Percentiles rank a stretch among this genome's conserved stretches.
Conservation (phyloP, 2,888 invertebrate genomes). For the Philhelius pedissequus region DNA sequence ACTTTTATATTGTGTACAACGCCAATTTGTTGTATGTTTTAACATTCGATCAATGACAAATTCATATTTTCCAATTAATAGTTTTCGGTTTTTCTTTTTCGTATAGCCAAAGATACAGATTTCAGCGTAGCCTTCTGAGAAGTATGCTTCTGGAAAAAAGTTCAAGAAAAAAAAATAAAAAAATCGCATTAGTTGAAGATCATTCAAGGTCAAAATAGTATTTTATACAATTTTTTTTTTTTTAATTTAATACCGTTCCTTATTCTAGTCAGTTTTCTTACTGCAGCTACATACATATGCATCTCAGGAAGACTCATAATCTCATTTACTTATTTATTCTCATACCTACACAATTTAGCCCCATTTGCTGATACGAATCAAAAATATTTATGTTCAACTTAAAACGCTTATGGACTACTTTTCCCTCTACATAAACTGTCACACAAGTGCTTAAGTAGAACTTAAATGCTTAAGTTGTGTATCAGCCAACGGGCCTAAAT, state of each 20-base stretch:
- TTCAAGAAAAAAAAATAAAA: background rate
- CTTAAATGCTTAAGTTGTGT: too few relatives aligned
- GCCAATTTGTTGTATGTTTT: constrained; percentile 77
- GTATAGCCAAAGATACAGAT: constrained; percentile 72
- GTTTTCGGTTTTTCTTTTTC: constrained; percentile 76
- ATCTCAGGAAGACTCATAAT: background rate
- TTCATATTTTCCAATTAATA: constrained; percentile 74
- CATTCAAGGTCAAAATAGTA: background rate
- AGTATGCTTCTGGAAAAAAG: constrained; percentile 29
- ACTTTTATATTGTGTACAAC: constrained; percentile 76
- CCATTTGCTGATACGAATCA: too few relatives aligned
- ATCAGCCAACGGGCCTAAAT: too few relatives aligned
- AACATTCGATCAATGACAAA: constrained; percentile 77
- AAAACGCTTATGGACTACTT: too few relatives aligned
- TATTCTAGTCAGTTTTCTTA: background rate
- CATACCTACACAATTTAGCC: background rate
- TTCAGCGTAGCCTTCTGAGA: constrained; percentile 60
- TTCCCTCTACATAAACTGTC: too few relatives aligned
- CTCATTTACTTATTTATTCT: background rate
- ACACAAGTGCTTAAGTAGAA: too few relatives aligned
- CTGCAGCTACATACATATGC: too few relatives aligned
- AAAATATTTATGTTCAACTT: too few relatives aligned
- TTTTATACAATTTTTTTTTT: background rate
- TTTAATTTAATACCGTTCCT: background rate
- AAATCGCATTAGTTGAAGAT: constrained; percentile 1